phyloP scores from a whole-genome alignment of 2,888 invertebrate genomes.

The Plutella xylostella region DNA sequence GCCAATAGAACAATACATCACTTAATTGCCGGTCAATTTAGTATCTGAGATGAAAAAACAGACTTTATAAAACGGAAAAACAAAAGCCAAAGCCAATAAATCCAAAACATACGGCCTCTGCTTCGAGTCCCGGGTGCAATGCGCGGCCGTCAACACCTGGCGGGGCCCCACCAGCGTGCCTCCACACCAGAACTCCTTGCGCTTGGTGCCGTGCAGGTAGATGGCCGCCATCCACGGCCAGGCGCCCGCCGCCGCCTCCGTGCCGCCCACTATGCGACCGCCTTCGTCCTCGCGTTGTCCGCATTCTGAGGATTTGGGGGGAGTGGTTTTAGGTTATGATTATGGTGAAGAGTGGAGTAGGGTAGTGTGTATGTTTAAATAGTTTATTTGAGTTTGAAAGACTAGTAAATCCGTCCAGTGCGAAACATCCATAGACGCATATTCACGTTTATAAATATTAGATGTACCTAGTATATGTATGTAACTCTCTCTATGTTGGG shows the following conservation, averaged over 20 bases:
- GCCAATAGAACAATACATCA: too few relatives aligned
- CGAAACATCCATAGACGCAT: too few relatives aligned
- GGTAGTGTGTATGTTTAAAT: too few relatives aligned
- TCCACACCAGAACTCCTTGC: slow-evolving; percentile 94
- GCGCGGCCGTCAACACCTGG: slow-evolving; percentile 91
- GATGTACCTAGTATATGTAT: too few relatives aligned
- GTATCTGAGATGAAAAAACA: too few relatives aligned
- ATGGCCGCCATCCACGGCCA: slow-evolving; percentile 99
- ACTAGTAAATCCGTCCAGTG: too few relatives aligned
- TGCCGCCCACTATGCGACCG: slow-evolving; percentile 92
- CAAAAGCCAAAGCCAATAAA: too few relatives aligned
- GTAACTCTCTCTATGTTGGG: too few relatives aligned
- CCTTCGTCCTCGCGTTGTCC: slow-evolving; percentile 86
- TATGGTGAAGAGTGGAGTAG: background rate
- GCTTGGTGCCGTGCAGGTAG: slow-evolving; percentile 85
- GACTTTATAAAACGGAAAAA: too few relatives aligned
- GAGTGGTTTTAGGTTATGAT: background rate
- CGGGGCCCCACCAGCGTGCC: slow-evolving; percentile 86
- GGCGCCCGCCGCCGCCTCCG: slow-evolving; percentile 83
- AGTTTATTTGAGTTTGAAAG: too few relatives aligned
- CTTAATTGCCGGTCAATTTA: too few relatives aligned
- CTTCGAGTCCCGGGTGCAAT: slow-evolving; percentile 90
- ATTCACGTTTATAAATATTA: too few relatives aligned
- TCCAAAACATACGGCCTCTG: slow-evolving; percentile 94
- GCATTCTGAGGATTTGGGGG: slow-evolving; percentile 70